Evolutionary conservation across 2,113 vertebrate species (phyloP).

Genomic region (Lynx canadensis): DNA sequence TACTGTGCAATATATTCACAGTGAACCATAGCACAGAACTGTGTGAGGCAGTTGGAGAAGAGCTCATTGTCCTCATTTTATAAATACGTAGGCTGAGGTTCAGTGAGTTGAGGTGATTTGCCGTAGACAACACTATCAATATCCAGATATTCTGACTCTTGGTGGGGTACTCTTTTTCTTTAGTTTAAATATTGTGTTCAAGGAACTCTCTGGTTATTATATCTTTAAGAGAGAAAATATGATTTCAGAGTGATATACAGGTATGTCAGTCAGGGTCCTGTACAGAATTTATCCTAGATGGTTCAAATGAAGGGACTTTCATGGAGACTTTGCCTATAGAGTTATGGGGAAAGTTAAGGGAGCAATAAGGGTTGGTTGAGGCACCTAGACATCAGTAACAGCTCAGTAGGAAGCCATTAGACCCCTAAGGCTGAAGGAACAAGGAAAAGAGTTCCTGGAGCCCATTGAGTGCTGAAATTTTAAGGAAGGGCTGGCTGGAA

Average conservation of each 20-base stretch:
- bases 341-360: background rate
- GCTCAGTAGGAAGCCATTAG: background rate
- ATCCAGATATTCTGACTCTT: background rate
- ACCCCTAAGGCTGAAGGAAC: background rate
- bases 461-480: background rate
- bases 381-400: background rate
- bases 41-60: background rate
- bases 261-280: background rate
- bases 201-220: background rate
- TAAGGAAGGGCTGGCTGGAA: background rate
- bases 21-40: background rate
- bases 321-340: background rate
- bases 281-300: background rate
- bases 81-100: background rate
- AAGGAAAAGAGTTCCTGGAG: background rate
- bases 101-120: background rate
- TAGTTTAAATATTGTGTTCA: background rate
- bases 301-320: background rate
- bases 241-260: background rate
- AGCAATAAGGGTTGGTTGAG: background rate
- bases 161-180: background rate
- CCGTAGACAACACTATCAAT: background rate
- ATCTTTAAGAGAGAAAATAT: conserved; percentile 18
- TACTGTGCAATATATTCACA: background rate
- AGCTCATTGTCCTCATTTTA: background rate